These are phyloP conservation scores for Drosophila tristis DNA, from an alignment of 1,140 invertebrate genomes.

Conservation along the genomic window DNA sequence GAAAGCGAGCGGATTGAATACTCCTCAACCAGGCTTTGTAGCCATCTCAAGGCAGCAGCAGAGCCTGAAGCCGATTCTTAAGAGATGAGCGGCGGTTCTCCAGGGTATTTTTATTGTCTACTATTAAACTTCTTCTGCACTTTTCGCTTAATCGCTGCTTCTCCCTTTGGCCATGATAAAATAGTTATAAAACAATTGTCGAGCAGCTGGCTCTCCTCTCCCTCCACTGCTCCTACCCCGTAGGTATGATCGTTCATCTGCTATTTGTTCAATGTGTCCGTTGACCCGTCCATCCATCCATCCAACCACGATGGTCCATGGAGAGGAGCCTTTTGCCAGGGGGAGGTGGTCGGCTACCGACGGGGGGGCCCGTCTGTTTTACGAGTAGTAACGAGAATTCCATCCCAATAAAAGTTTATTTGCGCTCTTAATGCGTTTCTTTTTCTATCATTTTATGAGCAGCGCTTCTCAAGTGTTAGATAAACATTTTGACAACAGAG, in stretches of 20 bases:
- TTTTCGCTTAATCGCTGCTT: not conserved
- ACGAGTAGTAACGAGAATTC: constrained; percentile 45
- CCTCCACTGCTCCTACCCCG: not conserved
- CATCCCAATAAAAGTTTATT: constrained; percentile 67
- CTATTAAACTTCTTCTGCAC: not conserved
- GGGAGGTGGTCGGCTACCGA: not conserved
- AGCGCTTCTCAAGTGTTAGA: constrained; percentile 67
- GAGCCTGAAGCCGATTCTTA: too few relatives aligned
- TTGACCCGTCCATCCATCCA: constrained; percentile 10
- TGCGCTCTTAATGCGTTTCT: constrained; percentile 55
- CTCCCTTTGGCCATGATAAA: constrained; percentile 40
- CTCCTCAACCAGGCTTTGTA: too few relatives aligned
- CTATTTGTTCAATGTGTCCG: constrained; percentile 34
- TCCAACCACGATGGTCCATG: too few relatives aligned
- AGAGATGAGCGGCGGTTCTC: too few relatives aligned
- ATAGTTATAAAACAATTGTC: constrained; percentile 81
- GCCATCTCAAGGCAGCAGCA: too few relatives aligned
- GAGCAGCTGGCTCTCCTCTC: constrained; percentile 21
- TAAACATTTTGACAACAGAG: constrained; percentile 74
- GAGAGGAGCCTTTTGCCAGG: not conserved
- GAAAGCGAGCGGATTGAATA: too few relatives aligned
- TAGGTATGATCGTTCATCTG: constrained; percentile 18
- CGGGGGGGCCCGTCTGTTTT: constrained; percentile 56
- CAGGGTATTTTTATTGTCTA: too few relatives aligned
- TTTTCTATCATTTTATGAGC: constrained; percentile 62